Evolutionary conservation across 64 coral and sea anemone genomes (phyloP).

Genomic region (Pocillopora verrucosa): DNA sequence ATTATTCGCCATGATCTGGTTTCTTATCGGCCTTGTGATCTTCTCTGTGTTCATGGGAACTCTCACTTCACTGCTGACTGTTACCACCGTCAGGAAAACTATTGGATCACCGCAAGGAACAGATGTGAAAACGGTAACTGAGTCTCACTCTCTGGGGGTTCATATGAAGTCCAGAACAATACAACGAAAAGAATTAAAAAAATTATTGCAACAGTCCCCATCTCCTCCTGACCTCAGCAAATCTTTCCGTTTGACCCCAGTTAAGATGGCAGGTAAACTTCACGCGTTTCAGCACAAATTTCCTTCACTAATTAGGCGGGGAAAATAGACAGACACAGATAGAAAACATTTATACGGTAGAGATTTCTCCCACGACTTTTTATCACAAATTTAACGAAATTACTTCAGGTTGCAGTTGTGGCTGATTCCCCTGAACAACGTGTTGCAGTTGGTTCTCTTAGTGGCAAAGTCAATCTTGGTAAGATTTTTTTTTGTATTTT

Average conservation of each 20-base stretch:
- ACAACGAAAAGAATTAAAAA: no score
- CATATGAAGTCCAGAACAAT: not conserved
- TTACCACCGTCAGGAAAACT: constrained; percentile 34
- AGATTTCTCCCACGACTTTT: not conserved
- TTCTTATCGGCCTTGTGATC: constrained; percentile 47
- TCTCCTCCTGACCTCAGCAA: no score
- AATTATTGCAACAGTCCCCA: no score
- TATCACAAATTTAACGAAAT: not conserved
- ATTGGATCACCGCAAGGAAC: constrained; percentile 13
- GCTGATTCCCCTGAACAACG: constrained; percentile 31
- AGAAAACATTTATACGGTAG: no score
- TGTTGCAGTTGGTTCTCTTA: constrained; percentile 22
- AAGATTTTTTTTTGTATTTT: not conserved
- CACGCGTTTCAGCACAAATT: no score
- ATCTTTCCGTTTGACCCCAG: no score
- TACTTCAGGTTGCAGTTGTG: constrained; percentile 25
- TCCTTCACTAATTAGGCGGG: no score
- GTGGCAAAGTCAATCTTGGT: constrained; percentile 8
- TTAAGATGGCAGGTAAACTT: no score
- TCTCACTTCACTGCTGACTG: constrained; percentile 36
- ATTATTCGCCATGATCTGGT: constrained; percentile 68
- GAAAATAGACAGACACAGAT: no score
- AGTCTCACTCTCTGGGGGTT: not conserved
- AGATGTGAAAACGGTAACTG: constrained; percentile 11
- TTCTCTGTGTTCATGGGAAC: constrained; percentile 49